Evolutionary conservation across 2,888 invertebrate species (phyloP), one percentile per base, ranked within the genome.

Genomic region (Hypolimnas misippus): DNA sequence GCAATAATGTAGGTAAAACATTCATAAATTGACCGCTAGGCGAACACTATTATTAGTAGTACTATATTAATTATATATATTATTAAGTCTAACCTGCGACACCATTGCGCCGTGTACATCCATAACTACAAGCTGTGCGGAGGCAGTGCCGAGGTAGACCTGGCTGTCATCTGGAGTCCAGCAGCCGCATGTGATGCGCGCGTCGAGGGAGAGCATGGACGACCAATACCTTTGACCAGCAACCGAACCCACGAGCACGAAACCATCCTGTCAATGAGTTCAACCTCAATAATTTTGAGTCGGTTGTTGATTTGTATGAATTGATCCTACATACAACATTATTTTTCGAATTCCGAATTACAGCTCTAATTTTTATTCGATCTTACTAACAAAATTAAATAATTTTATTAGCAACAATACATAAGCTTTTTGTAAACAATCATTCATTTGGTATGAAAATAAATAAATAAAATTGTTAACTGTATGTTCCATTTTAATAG

Each of bases 211-310:
- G 67, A 99, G 90, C 97, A 98, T 98, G 51, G 98, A 98, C 0
- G 99, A 99, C 99, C 99, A 99, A 88, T 98, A 98, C 7, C 99
- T 94, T 86, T 99, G 99, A 0, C 99, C 99, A 0, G 98, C 98
- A 67, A 98, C 99, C 0, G 98, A 98, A 0, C 98, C 99, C 42
- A 99, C 99, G 73, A 99, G 90, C 7, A 99, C 99, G 87, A 99
- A 99, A 14, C 99, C 99, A 91, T 99, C 99, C 95, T 97, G 86
- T 1, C 2, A 14, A 14, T n/a, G 16, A 59, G 29, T 10, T 10
- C 1, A 33, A 33, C 8, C 2, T 2, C 0, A 2, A 33, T 10
- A 33, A 33, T 33, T 33, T 1, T 8, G 8, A 2, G 8, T 33
- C 33, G 12, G 8, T 33, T 33, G 0, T 33, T 33, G 33, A 10